These are phyloP conservation scores for Patagioenas fasciata DNA, from an alignment of 2,113 vertebrate genomes.

Conservation along the genomic window DNA sequence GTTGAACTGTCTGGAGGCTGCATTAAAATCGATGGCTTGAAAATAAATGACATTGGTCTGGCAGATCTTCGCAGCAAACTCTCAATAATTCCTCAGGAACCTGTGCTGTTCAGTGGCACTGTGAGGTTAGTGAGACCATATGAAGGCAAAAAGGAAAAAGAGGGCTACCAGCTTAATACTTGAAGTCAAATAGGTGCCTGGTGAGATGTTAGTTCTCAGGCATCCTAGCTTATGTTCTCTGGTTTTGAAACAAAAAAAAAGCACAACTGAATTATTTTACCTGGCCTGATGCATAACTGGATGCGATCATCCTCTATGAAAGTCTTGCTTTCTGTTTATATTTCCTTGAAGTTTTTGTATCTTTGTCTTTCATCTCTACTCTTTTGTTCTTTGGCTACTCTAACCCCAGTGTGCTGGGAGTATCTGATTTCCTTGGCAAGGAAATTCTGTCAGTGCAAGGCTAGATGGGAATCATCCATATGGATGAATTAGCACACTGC, in stretches of 20 bases:
- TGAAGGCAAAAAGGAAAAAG: background rate
- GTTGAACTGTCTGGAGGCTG: conserved; percentile 89
- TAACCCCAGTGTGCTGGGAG: background rate
- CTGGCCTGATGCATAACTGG: background rate
- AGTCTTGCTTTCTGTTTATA: background rate
- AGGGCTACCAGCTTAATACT: background rate
- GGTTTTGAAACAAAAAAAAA: background rate
- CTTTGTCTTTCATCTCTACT: background rate
- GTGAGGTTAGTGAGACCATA: conserved; percentile 79
- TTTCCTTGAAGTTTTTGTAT: background rate
- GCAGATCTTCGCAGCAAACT: conserved; percentile 93
- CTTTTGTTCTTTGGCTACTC: background rate
- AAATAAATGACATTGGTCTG: conserved; percentile 90
- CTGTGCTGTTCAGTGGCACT: conserved; percentile 90
- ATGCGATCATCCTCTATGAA: background rate
- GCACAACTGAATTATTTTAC: background rate
- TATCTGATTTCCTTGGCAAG: background rate
- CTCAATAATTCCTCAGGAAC: conserved; percentile 94
- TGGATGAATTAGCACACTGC: background rate
- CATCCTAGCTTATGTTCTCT: background rate
- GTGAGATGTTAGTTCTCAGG: background rate
- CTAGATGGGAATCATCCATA: background rate
- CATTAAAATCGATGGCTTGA: conserved; percentile 89
- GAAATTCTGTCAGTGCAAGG: background rate
- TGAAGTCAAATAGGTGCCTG: background rate